Evolutionary conservation across 2,797 vertebrate species (phyloP), one percentile per base, ranked within the genome.

Genomic region (Mus minutoides): DNA sequence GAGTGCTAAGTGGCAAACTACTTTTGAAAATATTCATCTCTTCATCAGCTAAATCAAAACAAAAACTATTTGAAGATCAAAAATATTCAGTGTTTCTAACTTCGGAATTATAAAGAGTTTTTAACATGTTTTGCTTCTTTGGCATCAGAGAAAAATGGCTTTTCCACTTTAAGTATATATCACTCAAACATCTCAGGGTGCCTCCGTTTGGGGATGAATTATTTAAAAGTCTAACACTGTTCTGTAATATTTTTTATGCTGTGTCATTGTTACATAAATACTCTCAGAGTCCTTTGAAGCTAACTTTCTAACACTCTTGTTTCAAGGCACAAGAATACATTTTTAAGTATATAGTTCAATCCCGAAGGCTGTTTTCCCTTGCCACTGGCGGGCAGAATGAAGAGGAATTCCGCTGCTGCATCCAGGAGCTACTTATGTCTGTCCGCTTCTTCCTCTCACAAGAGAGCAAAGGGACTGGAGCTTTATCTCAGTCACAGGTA

Each of bases 341-440:
- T 98, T 99, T 99, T 98, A 99, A 99, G 98, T 99, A 99, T 94
- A 99, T 99, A 77, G 99, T 99, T 97, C 99, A 99, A 7, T 99
- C 99, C 13, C 99, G 99, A 62, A 99, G 99, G 52, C 99, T 99
- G 58, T 99, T 99, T 98, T 99, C 99, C 10, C 98, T 99, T 95
- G 99, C 99, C 95, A 99, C 99, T 0, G 99, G 99, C 22, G 99
- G 99, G 87, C 99, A 99, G 98, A 99, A 99, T 0, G 99, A 99
- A 96, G 99, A 99, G 77, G 99, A 99, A 98, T 99, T 99, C 97
- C 99, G 99, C 93, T 99, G 99, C 98, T 99, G 99, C 95, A 99
- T 99, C 98, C 99, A 99, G 64, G 99, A 99, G 97, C 99, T 99
- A 90, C 99, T 99, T 86, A 99, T 99, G 99, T 99, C 99, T 43